phyloP scores from a whole-genome alignment of 2,113 vertebrate species.

The Galemys pyrenaicus region DNA sequence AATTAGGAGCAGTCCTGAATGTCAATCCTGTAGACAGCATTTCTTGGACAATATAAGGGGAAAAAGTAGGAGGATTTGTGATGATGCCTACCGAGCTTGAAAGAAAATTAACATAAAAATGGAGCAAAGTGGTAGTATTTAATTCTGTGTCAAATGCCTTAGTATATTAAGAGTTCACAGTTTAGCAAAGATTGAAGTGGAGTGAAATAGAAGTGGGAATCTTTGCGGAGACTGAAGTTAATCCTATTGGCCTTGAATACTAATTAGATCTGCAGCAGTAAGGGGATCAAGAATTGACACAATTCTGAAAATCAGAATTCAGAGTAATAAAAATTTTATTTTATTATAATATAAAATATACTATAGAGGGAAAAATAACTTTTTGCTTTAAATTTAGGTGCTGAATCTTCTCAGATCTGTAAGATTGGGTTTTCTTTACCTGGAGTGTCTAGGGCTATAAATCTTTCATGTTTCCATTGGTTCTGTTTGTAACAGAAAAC shows the following conservation, averaged over 20 bases:
- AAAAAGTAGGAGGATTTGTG: background rate
- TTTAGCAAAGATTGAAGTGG: background rate
- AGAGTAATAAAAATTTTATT: background rate
- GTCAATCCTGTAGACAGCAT: background rate
- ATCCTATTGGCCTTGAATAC: background rate
- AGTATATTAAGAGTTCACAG: background rate
- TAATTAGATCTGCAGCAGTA: background rate
- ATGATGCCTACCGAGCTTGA: background rate
- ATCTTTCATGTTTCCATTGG: background rate
- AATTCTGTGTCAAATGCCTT: background rate
- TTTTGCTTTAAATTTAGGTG: background rate
- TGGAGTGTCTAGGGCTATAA: background rate
- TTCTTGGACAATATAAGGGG: background rate
- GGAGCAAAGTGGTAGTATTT: background rate
- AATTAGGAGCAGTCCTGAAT: background rate
- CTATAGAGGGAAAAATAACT: background rate
- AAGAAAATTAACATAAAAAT: conserved; percentile 22
- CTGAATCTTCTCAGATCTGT: background rate
- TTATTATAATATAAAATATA: no score
- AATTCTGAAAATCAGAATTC: background rate
- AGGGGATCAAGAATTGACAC: background rate
- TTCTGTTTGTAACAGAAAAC: background rate
- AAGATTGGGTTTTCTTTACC: background rate
- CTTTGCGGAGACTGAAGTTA: background rate
- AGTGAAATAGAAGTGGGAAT: background rate